Evolutionary conservation across 2,888 invertebrate species (phyloP).

Genomic region (Luperina testacea): DNA sequence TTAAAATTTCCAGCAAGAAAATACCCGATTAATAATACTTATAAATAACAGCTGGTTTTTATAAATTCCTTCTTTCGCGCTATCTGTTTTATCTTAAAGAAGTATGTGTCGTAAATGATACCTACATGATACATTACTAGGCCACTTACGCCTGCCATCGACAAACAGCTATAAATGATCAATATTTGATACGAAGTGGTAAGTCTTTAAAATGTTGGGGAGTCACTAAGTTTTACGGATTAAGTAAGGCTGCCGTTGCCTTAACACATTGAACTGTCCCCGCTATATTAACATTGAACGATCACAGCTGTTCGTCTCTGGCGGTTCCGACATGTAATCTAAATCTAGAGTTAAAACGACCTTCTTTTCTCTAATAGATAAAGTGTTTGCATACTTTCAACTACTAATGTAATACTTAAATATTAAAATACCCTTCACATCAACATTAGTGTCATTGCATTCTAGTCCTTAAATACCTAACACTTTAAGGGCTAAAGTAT

Average conservation of each 20-base stretch:
- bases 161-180: constrained; percentile 31
- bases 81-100: constrained; percentile 71
- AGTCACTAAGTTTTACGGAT: not conserved
- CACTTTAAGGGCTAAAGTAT: constrained; percentile 40
- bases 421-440: constrained; percentile 53
- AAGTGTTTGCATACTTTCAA: constrained; percentile 61
- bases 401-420: constrained; percentile 57
- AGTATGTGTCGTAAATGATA: constrained; percentile 65
- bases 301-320: constrained; percentile 39
- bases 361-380: constrained; percentile 69
- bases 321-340: constrained; percentile 52
- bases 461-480: constrained; percentile 49
- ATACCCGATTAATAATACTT: constrained; percentile 51
- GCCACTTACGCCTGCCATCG: constrained; percentile 60
- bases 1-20: constrained; percentile 65
- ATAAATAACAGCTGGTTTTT: constrained; percentile 63
- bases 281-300: not conserved
- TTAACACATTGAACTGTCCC: constrained; percentile 8
- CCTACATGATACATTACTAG: constrained; percentile 72
- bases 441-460: constrained; percentile 45
- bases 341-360: constrained; percentile 44
- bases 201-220: constrained; percentile 1
- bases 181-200: constrained; percentile 11
- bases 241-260: constrained; percentile 18
- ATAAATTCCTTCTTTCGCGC: constrained; percentile 82